Evolutionary conservation across 2,113 vertebrate species (phyloP), one percentile per base, ranked within the genome.

Genomic region (Colaptes auratus): DNA sequence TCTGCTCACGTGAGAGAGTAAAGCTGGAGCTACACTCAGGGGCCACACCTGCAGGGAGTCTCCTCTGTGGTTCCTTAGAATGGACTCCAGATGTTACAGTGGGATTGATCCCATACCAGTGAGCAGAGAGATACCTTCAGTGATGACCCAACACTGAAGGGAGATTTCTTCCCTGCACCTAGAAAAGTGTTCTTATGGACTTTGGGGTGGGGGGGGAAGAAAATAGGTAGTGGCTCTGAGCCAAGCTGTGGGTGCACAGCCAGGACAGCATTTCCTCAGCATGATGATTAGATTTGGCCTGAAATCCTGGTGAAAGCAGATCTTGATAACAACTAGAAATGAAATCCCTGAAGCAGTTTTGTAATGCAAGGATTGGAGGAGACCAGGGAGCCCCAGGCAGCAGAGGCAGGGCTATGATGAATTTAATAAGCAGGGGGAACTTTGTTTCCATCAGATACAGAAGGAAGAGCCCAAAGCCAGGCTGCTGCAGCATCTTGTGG

Each of bases 371-470:
- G 7, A 67, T 81, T 69, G 55, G 94, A 94, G 91, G 60, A 95
- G 82, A 78, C 73, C 82, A 15, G 33, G 86, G 58, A 86, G 95
- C 94, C 95, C 18, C 12, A 80, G 96, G 95, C 94, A 91, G 80
- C 85, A 78, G 24, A 86, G 81, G 24, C 82, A 73, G 35, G 82
- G 83, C 93, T 86, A 50, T 52, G 82, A 74, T 83, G 93, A 82
- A 94, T 94, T 90, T 90, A 93, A 95, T 95, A 90, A 94, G 91
- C 85, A 75, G 5, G 20, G 30, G 76, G 77, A 88, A 90, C 88
- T 93, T 94, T 75, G 64, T 88, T 80, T 83, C 50, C 71, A 35
- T 39, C 80, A 91, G 82, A 28, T 78, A 52, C 6, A 72, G 76
- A 42, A 74, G 75, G 73, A 93, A 88, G 61, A 81, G 92, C 92